Evolutionary conservation across 2,888 invertebrate genomes (phyloP), one percentile per base, ranked within the genome.

Genomic region (Phengaris alcon): DNA sequence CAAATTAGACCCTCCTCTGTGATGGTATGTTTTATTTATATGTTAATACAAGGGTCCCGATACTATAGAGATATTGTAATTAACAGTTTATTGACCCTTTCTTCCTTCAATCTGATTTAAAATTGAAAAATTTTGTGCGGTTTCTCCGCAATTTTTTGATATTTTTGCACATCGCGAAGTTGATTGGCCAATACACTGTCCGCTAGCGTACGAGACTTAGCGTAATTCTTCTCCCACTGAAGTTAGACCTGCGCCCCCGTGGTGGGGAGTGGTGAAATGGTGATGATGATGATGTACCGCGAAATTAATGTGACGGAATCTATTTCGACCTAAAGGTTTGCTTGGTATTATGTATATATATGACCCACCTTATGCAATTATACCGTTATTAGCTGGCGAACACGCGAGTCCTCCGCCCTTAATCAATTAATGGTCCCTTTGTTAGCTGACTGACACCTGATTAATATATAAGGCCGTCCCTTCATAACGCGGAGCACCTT

Each of bases 371-470:
- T 64, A 7, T 64, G 12, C 64, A 22, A 12, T 64, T 0, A 12
- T 44, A 0, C 64, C 2, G 2, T 64, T 64, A 64, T 64, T 64
- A 13, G 64, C 44, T 13, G 10, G 7, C n/a, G 35, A 35, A 13
- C 12, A 35, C 64, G 35, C 12, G 35, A 35, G 35, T 35, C 64
- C 12, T 64, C 9, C 59, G 22, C 59, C 59, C 64, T 64, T 64
- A 64, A 64, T 64, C 64, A 64, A 64, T 64, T 64, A 64, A 64
- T 44, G 64, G 35, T 35, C 64, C 64, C 35, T 64, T 64, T 64
- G 64, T 64, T 10, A 22, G 59, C 10, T 64, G 35, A 64, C 64
- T 64, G 64, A 44, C 35, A 64, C 64, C 64, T 64, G 64, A 64
- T 44, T 35, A 44, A 64, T 64, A 64, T 64, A 59, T 64, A 35